Evolutionary conservation across 2,797 vertebrate species (phyloP).

Genomic region (Emydoidea blandingii): DNA sequence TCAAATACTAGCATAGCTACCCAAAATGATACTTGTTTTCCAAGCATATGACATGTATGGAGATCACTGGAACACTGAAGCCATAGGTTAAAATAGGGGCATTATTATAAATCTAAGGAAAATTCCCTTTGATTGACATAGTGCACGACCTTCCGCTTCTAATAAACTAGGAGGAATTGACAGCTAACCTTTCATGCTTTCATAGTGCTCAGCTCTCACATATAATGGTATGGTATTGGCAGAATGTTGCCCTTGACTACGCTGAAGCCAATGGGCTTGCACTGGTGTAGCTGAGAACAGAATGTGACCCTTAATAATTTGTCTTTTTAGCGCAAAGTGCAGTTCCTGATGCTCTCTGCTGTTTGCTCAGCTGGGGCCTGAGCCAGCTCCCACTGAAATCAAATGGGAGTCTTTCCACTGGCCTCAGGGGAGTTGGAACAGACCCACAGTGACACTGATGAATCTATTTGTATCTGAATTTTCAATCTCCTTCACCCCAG

Average conservation of each 20-base stretch:
- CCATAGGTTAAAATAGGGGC: not conserved
- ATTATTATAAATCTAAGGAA: not conserved
- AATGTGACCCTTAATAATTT: not conserved
- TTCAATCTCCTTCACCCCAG: not conserved
- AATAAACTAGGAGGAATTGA: not conserved
- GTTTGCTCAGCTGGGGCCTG: not conserved
- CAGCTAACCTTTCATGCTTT: not conserved
- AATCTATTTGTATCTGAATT: not conserved
- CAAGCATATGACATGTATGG: not conserved
- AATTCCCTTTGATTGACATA: not conserved
- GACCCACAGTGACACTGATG: not conserved
- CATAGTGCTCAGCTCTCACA: not conserved
- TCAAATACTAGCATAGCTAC: not conserved
- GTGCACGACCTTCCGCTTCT: not conserved
- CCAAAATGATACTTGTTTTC: not conserved
- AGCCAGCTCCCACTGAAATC: not conserved
- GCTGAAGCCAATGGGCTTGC: not conserved
- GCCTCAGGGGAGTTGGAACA: not conserved
- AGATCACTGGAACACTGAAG: rapidly evolving
- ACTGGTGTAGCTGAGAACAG: not conserved
- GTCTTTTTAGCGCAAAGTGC: not conserved
- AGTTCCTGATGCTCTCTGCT: not conserved
- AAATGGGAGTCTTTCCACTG: not conserved
- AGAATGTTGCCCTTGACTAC: not conserved
- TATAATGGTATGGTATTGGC: not conserved